Base-by-base conservation (phyloP, 2,113 vertebrate genomes). In the Herpailurus yagouaroundi region DNA sequence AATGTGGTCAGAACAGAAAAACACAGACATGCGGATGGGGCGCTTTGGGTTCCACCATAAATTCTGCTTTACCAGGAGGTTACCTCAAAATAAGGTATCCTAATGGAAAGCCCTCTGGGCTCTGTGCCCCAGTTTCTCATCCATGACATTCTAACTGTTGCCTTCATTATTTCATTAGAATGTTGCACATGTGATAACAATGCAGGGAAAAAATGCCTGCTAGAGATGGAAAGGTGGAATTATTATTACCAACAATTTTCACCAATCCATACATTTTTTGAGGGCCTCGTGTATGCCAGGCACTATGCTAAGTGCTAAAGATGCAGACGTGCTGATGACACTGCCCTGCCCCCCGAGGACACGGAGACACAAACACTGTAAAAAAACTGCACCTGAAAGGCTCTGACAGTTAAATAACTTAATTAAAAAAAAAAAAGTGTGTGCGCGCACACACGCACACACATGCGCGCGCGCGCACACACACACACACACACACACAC, bases 131-230 rank as follows among this genome's bases (percentile, higher is more conserved):
- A 41, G 66, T 66, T 80, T 74, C 82, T 93, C 50, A 80, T n/a
- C 69, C 50, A 52, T 55, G n/a, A 83, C 87, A 80, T 92, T 57
- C 5, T 80, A 86, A 91, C 8, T 27, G 38, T 11, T 45, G 36
- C 71, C 38, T n/a, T 66, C 55, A 29, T 66, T 71, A 69, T 45
- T 95, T 95, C 71, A 73, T 60, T 68, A 95, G 50, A 82, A 76
- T 23, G 6, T 21, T 81, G 2, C 50, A 73, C 69, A n/a, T 12
- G 29, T 73, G 45, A 33, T 41, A 85, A 95, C 45, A 45, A 50
- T 41, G 33, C 36, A 19, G 7, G 23, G 18, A 18, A 79, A 64
- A 55, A 79, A 38, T 29, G 71, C 2, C 29, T 52, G 92, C 50
- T 57, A 16, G 23, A 52, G 57, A 77, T 66, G 38, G 48, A 50